Conservation (phyloP, 2,113 vertebrate genomes). For the Pelvicachromis taeniatus region DNA sequence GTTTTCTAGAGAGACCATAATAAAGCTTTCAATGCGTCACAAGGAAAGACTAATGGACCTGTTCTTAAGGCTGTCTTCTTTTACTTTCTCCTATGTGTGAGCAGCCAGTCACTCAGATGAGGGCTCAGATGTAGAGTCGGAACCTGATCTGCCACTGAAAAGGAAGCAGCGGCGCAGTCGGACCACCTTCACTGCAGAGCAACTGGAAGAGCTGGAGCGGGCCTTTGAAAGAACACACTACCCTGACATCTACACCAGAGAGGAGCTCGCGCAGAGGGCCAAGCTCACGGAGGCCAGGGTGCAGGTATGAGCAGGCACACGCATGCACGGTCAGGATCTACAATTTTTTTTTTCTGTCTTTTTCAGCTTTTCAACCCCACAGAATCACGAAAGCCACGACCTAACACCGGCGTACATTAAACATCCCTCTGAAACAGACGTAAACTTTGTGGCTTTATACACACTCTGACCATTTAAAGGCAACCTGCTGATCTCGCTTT, state of each 20-base stretch:
- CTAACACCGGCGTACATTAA: not conserved
- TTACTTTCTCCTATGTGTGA: not conserved
- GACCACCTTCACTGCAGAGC: constrained; percentile 92
- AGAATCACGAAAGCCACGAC: not conserved
- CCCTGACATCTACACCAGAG: constrained; percentile 92
- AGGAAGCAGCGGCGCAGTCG: constrained; percentile 91
- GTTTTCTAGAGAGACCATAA: not conserved
- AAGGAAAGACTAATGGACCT: not conserved
- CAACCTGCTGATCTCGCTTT: constrained; percentile 4
- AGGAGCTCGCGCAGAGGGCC: constrained; percentile 91
- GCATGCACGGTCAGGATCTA: not conserved
- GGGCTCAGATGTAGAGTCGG: constrained; percentile 91
- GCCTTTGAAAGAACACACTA: constrained; percentile 96
- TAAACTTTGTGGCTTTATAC: not conserved
- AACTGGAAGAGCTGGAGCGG: constrained; percentile 90
- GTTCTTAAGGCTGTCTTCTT: not conserved
- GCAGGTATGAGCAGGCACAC: constrained; percentile 75
- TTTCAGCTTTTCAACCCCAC: not conserved
- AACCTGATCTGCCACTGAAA: constrained; percentile 90
- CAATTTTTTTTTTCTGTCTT: not conserved
- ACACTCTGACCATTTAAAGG: not conserved
- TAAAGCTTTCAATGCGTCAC: not conserved
- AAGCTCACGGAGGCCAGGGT: constrained; percentile 94
- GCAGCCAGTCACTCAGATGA: constrained; percentile 89
- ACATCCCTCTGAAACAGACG: not conserved